Percentiles rank a stretch among this genome's conserved stretches.
Conservation (phyloP, 2,113 vertebrate genomes). For the Isichthys henryi region DNA sequence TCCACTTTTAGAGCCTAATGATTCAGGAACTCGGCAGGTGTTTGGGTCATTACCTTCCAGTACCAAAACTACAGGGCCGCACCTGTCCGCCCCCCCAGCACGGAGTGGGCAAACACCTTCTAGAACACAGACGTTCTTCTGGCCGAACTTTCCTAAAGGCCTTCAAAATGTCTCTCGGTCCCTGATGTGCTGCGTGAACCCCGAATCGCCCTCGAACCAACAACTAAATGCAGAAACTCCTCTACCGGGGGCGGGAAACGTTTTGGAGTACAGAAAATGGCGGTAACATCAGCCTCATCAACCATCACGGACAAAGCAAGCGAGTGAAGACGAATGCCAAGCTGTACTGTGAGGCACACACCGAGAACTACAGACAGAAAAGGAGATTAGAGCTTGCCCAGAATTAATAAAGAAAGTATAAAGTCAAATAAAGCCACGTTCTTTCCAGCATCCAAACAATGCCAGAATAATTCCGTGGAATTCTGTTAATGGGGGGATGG, state of each 20-base stretch:
- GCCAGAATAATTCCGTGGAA: constrained; percentile 38
- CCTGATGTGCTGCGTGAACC: neutral
- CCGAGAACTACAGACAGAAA: neutral
- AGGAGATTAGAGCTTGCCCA: neutral
- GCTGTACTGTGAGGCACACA: neutral
- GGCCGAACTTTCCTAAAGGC: neutral
- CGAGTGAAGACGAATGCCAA: neutral
- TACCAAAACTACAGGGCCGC: neutral
- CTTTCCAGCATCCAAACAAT: constrained; percentile 34
- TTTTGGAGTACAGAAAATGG: neutral
- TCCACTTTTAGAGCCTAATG: neutral
- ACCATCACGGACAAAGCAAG: neutral
- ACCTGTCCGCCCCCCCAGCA: neutral
- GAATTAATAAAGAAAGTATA: neutral
- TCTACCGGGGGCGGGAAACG: neutral
- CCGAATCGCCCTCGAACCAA: neutral
- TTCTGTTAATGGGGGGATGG: constrained; percentile 35
- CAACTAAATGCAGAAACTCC: neutral
- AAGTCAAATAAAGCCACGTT: constrained; percentile 27
- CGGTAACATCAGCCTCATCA: neutral
- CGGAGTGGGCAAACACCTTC: neutral
- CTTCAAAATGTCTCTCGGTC: neutral
- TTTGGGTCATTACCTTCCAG: neutral
- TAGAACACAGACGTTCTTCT: neutral
- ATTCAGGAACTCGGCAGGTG: neutral